Evolutionary conservation across 1,140 invertebrate genomes (phyloP).

Genomic region (Leptonema lineaticorne): DNA sequence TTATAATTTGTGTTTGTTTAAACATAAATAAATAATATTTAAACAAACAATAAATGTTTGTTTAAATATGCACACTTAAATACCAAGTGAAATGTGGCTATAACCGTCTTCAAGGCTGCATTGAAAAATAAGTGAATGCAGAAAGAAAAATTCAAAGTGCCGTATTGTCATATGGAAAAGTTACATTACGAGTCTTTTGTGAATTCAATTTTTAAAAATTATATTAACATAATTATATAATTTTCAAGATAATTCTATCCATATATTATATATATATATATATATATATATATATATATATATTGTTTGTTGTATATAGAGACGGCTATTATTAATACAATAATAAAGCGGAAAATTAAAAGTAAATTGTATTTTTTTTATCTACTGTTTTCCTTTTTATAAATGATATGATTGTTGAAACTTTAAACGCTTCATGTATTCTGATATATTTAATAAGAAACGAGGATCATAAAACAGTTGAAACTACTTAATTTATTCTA

Average conservation of each 20-base stretch:
- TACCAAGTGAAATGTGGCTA: constrained; percentile 1
- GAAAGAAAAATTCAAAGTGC: constrained; percentile 19
- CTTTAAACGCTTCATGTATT: too few species aligned
- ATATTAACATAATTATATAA: constrained; percentile 23
- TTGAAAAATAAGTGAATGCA: constrained; percentile 3
- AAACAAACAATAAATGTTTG: background rate
- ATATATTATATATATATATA: constrained; percentile 33
- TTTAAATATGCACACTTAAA: constrained; percentile 20
- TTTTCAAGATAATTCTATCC: constrained; percentile 23
- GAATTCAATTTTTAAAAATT: constrained; percentile 18
- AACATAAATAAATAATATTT: background rate
- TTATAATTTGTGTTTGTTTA: background rate
- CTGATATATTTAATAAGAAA: too few species aligned
- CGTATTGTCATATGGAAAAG: constrained; percentile 18
- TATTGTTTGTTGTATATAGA: constrained; percentile 40
- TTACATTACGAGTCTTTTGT: constrained; percentile 8
- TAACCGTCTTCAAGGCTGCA: background rate
- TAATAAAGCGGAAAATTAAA: constrained; percentile 35
- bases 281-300: too few species aligned
- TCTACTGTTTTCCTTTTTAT: background rate
- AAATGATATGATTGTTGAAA: too few species aligned
- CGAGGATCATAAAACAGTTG: too few species aligned
- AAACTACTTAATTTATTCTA: too few species aligned
- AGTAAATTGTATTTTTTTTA: constrained; percentile 3
- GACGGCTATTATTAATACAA: constrained; percentile 35